These are phyloP conservation scores for Urechis unicinctus DNA, from an alignment of 2,888 invertebrate genomes.

Conservation along the genomic window DNA sequence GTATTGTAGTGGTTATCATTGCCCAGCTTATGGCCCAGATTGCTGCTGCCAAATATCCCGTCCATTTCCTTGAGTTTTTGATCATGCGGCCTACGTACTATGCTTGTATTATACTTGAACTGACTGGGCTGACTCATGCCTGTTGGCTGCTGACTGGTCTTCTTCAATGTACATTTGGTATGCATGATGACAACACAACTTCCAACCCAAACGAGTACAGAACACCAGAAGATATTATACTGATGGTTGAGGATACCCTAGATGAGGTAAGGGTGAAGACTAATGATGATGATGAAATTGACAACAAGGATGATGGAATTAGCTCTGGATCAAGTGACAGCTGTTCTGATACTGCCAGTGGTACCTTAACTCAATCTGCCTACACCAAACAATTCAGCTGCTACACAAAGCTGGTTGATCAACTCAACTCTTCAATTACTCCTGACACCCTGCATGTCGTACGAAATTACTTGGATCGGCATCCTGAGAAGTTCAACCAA, in stretches of 20 bases:
- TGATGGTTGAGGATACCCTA: neutral
- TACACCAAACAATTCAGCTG: slow-evolving; percentile 6
- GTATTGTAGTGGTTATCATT: slow-evolving; percentile 16
- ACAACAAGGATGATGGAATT: too few relatives aligned
- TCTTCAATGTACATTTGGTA: slow-evolving; percentile 1
- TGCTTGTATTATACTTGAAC: slow-evolving; percentile 13
- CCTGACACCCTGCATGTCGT: slow-evolving; percentile 9
- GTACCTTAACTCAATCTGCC: neutral
- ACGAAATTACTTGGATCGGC: slow-evolving; percentile 11
- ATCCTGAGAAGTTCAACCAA: slow-evolving; percentile 16
- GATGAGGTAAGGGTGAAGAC: neutral
- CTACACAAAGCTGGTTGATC: slow-evolving; percentile 9
- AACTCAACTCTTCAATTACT: slow-evolving; percentile 5
- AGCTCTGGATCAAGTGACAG: too few relatives aligned
- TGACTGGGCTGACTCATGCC: slow-evolving; percentile 16
- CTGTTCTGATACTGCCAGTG: neutral
- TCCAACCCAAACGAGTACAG: slow-evolving; percentile 2
- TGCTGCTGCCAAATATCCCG: slow-evolving; percentile 17
- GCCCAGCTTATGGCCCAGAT: slow-evolving; percentile 21
- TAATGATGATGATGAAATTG: too few relatives aligned
- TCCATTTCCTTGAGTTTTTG: slow-evolving; percentile 17
- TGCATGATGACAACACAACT: slow-evolving; percentile 12
- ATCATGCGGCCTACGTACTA: slow-evolving; percentile 18
- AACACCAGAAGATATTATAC: neutral
- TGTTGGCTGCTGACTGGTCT: slow-evolving; percentile 13